Evolutionary conservation across 2,888 invertebrate species (phyloP), one percentile per base, ranked within the genome.

Genomic region (Pandemis cinnamomeana): DNA sequence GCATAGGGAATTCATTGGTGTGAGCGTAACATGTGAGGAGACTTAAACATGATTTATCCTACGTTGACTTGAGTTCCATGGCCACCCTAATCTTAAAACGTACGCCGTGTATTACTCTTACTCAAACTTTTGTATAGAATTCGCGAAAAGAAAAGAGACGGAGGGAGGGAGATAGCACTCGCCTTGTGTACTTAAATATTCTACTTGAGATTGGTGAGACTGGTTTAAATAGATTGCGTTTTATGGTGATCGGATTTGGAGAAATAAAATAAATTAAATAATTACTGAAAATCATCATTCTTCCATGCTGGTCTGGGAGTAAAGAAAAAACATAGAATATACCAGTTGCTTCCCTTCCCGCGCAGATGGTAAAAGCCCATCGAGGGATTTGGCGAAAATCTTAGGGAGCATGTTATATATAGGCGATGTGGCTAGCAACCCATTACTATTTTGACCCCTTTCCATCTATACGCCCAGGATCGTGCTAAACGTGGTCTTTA

Each of bases 41-140:
- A 27, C 58, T 27, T 58, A 8, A 27, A 20, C 27, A 27, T 4
- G 27, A 4, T 10, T 20, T 55, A 13, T 48, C n/a, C 27, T 36
- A 36, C 36, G n/a, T 36, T 8, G 60, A 36, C 27, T 3, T 11
- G 2, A 20, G 27, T 20, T 20, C 20, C 20, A 72, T 83, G 77
- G 87, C 76, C 77, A 83, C 85, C 80, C 83, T 81, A 86, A 75
- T 75, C 72, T 80, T 74, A 85, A 89, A 87, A 89, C 87, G 77
- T 87, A 89, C 89, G 89, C 89, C 88, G 91, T 91, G 92, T 92
- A 92, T 92, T 89, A 91, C 92, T 91, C 91, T 91, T 90, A 89
- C 89, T 91, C 92, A 91, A 93, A 93, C 90, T 93, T 92, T 92
- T 92, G 91, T 91, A 92, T 91, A 90, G 91, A 91, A 90, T 89